phyloP scores from a whole-genome alignment of 2,797 vertebrate genomes.

The Hephaestus fuliginosus region DNA sequence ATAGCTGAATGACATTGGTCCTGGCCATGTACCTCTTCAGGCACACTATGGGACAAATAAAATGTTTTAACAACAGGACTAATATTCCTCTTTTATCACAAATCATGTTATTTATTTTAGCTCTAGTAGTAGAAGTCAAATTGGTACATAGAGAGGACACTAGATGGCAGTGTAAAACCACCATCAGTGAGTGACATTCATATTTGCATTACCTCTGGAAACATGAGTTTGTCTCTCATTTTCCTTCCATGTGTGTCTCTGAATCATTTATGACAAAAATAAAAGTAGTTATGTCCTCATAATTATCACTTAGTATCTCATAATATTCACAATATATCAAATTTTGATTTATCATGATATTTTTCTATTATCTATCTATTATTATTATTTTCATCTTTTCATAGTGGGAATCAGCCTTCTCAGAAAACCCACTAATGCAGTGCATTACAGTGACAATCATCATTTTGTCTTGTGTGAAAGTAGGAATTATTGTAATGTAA shows the following conservation, averaged over 20 bases:
- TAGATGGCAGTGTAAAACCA: conserved; percentile 12
- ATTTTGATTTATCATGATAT: neutral
- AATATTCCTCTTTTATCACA: too few species aligned
- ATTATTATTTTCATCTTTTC: neutral
- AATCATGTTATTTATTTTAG: too few species aligned
- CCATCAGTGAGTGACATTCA: neutral
- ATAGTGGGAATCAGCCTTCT: neutral
- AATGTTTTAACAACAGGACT: too few species aligned
- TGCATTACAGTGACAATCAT: neutral
- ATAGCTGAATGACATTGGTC: too few species aligned
- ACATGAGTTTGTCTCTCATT: neutral
- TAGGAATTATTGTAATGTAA: neutral
- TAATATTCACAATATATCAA: neutral
- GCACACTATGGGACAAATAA: too few species aligned
- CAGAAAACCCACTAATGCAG: neutral
- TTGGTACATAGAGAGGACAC: neutral
- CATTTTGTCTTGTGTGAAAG: neutral
- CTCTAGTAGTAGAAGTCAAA: too few species aligned
- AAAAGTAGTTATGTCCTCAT: neutral
- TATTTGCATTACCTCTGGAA: neutral
- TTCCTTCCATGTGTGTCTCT: too few species aligned
- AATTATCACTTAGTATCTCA: neutral
- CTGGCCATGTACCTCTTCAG: too few species aligned
- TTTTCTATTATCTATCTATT: neutral
- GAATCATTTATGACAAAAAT: neutral